Evolutionary conservation across 2,888 invertebrate genomes (phyloP), one percentile per base, ranked within the genome.

Genomic region (Pemphredon lugubris): DNA sequence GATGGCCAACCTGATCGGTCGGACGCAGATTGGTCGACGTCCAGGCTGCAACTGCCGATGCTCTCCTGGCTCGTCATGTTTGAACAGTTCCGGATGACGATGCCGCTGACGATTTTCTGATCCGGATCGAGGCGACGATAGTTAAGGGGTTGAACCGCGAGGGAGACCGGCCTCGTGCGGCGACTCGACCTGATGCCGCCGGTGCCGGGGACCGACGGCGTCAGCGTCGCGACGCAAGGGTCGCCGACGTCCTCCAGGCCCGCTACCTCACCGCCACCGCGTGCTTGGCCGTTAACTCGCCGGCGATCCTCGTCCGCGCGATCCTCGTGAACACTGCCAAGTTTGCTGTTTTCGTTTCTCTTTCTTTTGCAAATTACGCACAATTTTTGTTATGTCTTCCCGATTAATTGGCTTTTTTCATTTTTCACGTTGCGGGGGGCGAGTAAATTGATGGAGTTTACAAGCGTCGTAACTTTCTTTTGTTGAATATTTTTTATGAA

Each of bases 1-100:
- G n/a, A n/a, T 73, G 75, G 84, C 88, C 81, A 88, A 89, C 89
- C 89, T 89, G 89, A 89, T 86, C 88, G 89, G 83, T 89, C 89
- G 84, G 89, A 89, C 55, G 88, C 87, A 63, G 89, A 89, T 40
- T 94, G 94, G 87, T 96, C 96, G 90, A 95, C 95, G 90, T 96
- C 96, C 86, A 96, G 91, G 81, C 96, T 96, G 91, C 96, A 96
- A 91, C 95, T 95, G 84, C 96, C 96, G 85, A 96, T 96, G 61
- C 96, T 96, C 90, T 96, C 96, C 90, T 89, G 89, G 82, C 89
- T 89, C 63, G 89, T 89, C 89, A 89, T 89, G 81, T 86, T 86
- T 11, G 82, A 81, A 70, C 77, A 84, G 16, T 68, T 68, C 6
- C 64, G 54, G 51, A 53, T 20, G 63, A 44, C 65, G 65, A 58